A percentile compares a stretch with the other conserved stretches of the same genome.
These are phyloP conservation scores for Macrotus californicus DNA, from an alignment of 2,113 vertebrate genomes.

Conservation along the genomic window DNA sequence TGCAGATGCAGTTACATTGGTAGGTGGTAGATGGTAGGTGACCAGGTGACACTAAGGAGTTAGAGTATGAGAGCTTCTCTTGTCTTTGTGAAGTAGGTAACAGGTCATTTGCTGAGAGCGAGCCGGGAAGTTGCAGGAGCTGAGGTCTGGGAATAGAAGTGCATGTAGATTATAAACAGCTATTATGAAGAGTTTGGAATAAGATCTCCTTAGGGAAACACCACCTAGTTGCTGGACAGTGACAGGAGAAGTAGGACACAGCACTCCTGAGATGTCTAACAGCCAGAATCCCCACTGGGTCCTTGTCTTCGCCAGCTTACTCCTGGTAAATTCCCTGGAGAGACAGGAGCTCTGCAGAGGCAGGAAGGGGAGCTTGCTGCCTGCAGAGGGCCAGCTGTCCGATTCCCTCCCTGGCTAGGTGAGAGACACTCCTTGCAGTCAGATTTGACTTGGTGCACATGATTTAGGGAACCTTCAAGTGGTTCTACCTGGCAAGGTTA, in stretches of 20 bases:
- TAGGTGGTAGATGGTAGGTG: background rate
- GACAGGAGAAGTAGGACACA: background rate
- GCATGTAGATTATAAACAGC: background rate
- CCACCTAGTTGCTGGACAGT: background rate
- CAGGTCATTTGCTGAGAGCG: background rate
- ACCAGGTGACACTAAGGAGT: background rate
- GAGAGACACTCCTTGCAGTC: background rate
- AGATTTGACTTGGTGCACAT: background rate
- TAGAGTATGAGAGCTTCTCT: background rate
- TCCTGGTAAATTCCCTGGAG: background rate
- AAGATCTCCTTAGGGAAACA: background rate
- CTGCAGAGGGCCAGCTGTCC: background rate
- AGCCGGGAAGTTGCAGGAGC: background rate
- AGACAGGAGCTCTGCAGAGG: background rate
- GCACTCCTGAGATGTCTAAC: rapidly evolving
- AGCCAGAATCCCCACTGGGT: background rate
- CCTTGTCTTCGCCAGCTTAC: background rate
- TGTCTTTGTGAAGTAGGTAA: background rate
- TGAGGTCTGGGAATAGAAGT: background rate
- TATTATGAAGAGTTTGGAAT: background rate
- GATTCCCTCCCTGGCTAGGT: background rate
- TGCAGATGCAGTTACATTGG: background rate
- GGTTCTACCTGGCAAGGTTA: background rate
- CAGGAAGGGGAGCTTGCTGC: too few species aligned
- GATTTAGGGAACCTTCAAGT: background rate